A percentile compares a stretch with the other conserved stretches of the same genome.
These are phyloP conservation scores for Prietella phreatophila DNA, from an alignment of 2,113 vertebrate species.

Conservation along the genomic window DNA sequence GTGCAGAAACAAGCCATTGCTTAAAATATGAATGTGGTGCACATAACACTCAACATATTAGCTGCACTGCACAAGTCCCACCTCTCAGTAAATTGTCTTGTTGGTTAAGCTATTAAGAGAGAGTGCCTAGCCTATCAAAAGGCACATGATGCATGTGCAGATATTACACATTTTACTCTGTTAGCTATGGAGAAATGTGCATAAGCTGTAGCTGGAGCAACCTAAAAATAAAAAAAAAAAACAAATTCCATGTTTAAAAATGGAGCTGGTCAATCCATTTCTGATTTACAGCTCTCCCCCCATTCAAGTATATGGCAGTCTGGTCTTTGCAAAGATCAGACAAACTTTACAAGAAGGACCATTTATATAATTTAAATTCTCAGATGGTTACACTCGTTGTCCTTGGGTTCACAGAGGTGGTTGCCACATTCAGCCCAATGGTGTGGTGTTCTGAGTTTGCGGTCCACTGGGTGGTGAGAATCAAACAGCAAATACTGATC, in stretches of 20 bases:
- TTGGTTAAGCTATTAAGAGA: background rate
- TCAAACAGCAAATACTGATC: conserved; percentile 9
- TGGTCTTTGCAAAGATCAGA: background rate
- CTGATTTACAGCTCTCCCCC: background rate
- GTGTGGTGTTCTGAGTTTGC: background rate
- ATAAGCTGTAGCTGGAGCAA: background rate
- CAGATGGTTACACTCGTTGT: background rate
- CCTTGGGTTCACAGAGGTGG: background rate
- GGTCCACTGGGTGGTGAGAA: background rate
- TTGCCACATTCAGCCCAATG: background rate
- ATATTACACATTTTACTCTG: background rate
- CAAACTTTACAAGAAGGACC: background rate
- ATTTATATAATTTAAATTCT: background rate
- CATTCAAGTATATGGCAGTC: background rate
- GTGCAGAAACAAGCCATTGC: background rate
- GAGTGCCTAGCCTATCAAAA: background rate
- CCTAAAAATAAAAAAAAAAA: background rate
- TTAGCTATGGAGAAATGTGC: background rate
- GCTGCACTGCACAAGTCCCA: background rate
- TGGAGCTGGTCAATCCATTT: background rate
- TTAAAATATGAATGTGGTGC: background rate
- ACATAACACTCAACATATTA: background rate
- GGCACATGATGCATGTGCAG: background rate
- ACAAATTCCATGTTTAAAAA: background rate
- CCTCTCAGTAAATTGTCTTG: background rate